phyloP scores from a whole-genome alignment of 2,888 invertebrate species.

The Hedya salicella region DNA sequence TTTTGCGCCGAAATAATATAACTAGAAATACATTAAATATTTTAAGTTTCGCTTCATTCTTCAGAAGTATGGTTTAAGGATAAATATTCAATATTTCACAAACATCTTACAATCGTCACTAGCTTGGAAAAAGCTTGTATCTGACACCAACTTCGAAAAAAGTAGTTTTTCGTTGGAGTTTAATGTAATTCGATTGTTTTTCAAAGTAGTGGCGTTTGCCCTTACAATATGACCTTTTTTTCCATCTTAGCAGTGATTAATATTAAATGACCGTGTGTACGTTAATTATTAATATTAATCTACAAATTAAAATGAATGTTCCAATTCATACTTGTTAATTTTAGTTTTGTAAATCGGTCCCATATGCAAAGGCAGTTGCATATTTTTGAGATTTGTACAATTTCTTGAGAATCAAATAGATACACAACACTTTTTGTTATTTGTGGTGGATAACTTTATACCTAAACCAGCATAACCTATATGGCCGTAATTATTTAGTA shows the following conservation, averaged over 20 bases:
- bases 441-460: background rate
- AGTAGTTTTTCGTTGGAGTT: too few species aligned
- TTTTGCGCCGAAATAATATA: conserved; percentile 2
- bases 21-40: background rate
- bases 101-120: too few species aligned
- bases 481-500: background rate
- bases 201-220: too few species aligned
- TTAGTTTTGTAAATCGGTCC: background rate
- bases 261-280: background rate
- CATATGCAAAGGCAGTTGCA: background rate
- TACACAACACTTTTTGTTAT: too few species aligned
- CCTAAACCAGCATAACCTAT: background rate
- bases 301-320: too few species aligned
- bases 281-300: too few species aligned
- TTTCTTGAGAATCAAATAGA: background rate
- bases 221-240: background rate
- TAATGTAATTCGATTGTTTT: too few species aligned
- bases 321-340: background rate
- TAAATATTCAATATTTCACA: conserved; percentile 3
- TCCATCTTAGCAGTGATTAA: conserved; percentile 5
- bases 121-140: too few species aligned
- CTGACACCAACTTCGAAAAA: too few species aligned
- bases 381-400: background rate
- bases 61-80: background rate
- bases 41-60: conserved; percentile 7